These are phyloP conservation scores for Masticophis lateralis DNA, from an alignment of 2,797 vertebrate species.

Conservation along the genomic window DNA sequence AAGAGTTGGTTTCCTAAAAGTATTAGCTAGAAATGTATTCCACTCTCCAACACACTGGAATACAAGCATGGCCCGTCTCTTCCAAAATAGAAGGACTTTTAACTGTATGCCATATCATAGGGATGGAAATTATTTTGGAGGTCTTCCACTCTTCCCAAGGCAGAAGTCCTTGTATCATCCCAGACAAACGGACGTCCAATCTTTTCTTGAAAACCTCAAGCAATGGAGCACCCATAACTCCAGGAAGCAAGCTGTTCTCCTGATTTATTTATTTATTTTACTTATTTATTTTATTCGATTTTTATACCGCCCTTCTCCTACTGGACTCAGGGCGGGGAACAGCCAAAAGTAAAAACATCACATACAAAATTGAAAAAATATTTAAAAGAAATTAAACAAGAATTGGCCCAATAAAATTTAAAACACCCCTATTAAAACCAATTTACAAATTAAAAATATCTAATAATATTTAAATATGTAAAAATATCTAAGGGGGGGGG, in stretches of 20 bases:
- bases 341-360: too few species aligned
- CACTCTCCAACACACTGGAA: not conserved
- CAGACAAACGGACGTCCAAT: not conserved
- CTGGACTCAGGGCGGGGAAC: too few species aligned
- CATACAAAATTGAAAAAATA: too few species aligned
- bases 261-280: not conserved
- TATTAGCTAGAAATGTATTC: not conserved
- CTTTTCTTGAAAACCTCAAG: not conserved
- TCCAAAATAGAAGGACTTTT: constrained; percentile 3
- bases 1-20: not conserved
- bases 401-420: too few species aligned
- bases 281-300: too few species aligned
- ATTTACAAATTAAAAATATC: too few species aligned
- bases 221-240: not conserved
- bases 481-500: too few species aligned
- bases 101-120: not conserved
- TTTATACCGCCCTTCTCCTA: too few species aligned
- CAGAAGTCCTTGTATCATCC: not conserved
- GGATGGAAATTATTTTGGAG: not conserved
- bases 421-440: too few species aligned
- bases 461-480: too few species aligned
- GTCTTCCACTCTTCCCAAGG: not conserved
- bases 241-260: not conserved
- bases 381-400: too few species aligned
- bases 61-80: not conserved